Evolutionary conservation across 2,113 vertebrate genomes (phyloP).

Genomic region (Eulemur rufifrons): DNA sequence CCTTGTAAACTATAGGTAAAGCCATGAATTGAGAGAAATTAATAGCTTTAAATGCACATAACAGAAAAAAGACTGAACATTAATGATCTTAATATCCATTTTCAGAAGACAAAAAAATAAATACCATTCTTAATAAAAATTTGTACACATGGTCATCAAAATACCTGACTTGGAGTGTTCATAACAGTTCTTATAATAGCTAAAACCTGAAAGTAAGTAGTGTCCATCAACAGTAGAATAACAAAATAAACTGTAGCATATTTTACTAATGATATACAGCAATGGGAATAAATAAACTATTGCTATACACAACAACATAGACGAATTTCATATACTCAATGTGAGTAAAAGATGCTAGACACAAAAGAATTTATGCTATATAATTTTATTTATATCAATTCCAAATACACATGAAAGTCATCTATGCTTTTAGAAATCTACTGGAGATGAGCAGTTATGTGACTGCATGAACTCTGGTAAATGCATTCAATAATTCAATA

Average conservation of each 20-base stretch:
- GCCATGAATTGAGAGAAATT: neutral
- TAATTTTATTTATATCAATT: neutral
- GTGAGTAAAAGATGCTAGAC: neutral
- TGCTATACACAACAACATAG: neutral
- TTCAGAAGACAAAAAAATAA: neutral
- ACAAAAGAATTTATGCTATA: neutral
- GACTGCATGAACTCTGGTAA: neutral
- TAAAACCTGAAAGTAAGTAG: neutral
- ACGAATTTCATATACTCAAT: neutral
- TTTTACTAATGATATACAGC: neutral
- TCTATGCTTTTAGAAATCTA: neutral
- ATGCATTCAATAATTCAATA: neutral
- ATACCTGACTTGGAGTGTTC: neutral
- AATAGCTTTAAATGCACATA: neutral
- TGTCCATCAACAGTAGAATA: neutral
- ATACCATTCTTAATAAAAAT: neutral
- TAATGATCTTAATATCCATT: neutral
- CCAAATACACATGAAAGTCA: neutral
- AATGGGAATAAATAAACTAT: neutral
- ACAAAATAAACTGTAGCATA: neutral
- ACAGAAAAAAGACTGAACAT: neutral
- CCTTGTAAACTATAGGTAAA: neutral
- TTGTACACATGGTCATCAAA: neutral
- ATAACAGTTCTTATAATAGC: neutral
- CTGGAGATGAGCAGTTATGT: neutral